These are phyloP conservation scores for Scylla paramamosain DNA, from an alignment of 1,140 invertebrate genomes.

Conservation along the genomic window DNA sequence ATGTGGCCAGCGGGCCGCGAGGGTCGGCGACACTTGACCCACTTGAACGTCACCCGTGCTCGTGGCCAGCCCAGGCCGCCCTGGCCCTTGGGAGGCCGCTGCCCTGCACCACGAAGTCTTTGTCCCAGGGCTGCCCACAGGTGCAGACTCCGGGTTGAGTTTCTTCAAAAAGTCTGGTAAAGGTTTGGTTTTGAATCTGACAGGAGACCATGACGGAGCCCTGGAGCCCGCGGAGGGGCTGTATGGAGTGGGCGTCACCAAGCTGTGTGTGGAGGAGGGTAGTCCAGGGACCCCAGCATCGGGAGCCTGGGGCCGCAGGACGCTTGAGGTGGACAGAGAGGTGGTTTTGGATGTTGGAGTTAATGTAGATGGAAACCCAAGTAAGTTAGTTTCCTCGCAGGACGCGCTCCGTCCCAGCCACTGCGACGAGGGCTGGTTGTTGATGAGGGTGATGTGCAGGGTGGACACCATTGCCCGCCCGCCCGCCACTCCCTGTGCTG, in stretches of 20 bases:
- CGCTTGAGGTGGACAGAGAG: constrained; percentile 63
- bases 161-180: constrained; percentile 36
- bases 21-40: constrained; percentile 33
- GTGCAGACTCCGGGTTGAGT: not conserved
- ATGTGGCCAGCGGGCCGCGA: constrained; percentile 11
- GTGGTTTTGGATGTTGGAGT: constrained; percentile 41
- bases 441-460: constrained; percentile 62
- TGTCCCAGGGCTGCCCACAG: no score
- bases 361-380: constrained; percentile 38
- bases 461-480: constrained; percentile 59
- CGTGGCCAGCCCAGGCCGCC: not conserved
- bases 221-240: constrained; percentile 34
- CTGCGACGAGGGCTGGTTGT: constrained; percentile 61
- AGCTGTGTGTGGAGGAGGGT: constrained; percentile 30
- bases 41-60: not conserved
- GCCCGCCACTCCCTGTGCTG: not conserved
- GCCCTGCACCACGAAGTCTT: not conserved
- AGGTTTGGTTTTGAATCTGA: constrained; percentile 56
- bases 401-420: constrained; percentile 50
- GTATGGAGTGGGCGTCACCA: constrained; percentile 59
- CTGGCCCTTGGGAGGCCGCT: not conserved
- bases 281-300: not conserved
- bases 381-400: constrained; percentile 59
- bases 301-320: not conserved
- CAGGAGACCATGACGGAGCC: constrained; percentile 60